Evolutionary conservation across 2,113 vertebrate genomes (phyloP).

Genomic region (Heliornis fulica): DNA sequence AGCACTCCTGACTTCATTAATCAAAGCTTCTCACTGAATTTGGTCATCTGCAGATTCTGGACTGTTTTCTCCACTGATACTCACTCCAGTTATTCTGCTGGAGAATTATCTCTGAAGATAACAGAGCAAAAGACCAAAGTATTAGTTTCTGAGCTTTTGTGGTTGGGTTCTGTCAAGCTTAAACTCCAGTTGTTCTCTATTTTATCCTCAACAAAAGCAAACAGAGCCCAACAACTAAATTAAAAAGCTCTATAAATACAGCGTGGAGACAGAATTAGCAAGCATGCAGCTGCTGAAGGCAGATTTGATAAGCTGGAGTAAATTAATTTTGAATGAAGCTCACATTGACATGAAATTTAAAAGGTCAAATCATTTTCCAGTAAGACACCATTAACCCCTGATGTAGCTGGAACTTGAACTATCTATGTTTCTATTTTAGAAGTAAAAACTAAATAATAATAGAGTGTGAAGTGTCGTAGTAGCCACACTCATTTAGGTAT

Average conservation of each 20-base stretch:
- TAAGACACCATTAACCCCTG: background rate
- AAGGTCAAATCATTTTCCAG: background rate
- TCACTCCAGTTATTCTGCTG: background rate
- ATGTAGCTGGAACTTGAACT: background rate
- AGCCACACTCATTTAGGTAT: background rate
- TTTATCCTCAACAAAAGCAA: slow-evolving; percentile 8
- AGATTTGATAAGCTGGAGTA: background rate
- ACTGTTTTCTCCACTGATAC: background rate
- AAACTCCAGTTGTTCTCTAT: background rate
- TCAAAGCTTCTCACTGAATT: background rate
- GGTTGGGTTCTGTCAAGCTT: background rate
- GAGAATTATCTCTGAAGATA: background rate
- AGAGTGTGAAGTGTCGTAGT: background rate
- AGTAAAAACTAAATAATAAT: background rate
- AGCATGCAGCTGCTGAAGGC: background rate
- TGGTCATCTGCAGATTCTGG: background rate
- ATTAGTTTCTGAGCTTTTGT: background rate
- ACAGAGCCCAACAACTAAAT: background rate
- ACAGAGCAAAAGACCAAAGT: slow-evolving; percentile 8
- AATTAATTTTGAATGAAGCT: background rate
- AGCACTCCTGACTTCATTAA: background rate
- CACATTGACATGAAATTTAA: background rate
- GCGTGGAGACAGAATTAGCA: background rate
- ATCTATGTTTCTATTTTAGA: background rate
- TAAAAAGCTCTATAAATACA: background rate